Conservation (phyloP, 2,113 vertebrate genomes). For the Oryzias curvinotus region DNA sequence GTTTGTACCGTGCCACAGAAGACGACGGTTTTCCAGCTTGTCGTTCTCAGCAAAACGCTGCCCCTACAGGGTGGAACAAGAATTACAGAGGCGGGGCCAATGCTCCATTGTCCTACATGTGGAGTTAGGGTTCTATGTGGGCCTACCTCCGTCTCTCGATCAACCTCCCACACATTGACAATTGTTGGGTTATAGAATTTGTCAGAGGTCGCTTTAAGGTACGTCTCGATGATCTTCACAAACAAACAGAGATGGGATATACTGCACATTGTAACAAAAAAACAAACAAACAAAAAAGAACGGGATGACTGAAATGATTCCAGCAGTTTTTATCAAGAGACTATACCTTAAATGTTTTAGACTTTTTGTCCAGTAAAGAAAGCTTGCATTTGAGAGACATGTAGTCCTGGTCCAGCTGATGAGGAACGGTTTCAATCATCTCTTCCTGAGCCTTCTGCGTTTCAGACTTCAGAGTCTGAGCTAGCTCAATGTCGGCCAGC, state of each 20-base stretch:
- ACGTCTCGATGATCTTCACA: slow-evolving; percentile 83
- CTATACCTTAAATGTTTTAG: slow-evolving; percentile 68
- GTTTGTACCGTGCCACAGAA: slow-evolving; percentile 92
- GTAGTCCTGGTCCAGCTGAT: slow-evolving; percentile 85
- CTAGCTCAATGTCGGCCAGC: slow-evolving; percentile 89
- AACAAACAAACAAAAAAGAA: too few species aligned
- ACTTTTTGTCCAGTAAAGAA: slow-evolving; percentile 62
- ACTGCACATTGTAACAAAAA: too few species aligned
- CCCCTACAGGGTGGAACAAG: slow-evolving; percentile 67
- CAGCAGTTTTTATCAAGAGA: not conserved
- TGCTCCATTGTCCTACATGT: not conserved
- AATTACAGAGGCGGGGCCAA: not conserved
- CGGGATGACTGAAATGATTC: too few species aligned
- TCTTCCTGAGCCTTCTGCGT: slow-evolving; percentile 75
- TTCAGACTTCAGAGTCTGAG: slow-evolving; percentile 86
- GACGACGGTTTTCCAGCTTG: slow-evolving; percentile 80
- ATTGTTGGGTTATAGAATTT: slow-evolving; percentile 38
- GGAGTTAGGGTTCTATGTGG: not conserved
- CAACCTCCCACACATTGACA: slow-evolving; percentile 84
- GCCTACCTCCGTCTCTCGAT: slow-evolving; percentile 84
- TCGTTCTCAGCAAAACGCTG: slow-evolving; percentile 76
- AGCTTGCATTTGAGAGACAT: slow-evolving; percentile 85
- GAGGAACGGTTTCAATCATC: slow-evolving; percentile 75
- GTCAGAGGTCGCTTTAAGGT: slow-evolving; percentile 72
- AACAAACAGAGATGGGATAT: not conserved